These are phyloP conservation scores for Ifrita kowaldi DNA, from an alignment of 2,113 vertebrate genomes.

Conservation along the genomic window DNA sequence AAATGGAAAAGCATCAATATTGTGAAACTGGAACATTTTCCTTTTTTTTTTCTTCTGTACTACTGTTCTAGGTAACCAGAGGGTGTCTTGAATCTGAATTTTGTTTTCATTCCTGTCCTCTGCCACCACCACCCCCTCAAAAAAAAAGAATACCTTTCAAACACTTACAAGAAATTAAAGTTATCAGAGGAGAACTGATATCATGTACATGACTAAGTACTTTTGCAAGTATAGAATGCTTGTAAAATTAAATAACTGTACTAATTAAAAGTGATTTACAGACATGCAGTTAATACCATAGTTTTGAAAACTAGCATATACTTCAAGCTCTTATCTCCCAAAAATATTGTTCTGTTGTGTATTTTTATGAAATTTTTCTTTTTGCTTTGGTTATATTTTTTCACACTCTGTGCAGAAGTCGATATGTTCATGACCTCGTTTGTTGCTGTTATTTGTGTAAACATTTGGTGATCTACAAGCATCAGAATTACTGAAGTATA, in stretches of 20 bases:
- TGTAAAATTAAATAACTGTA: neutral
- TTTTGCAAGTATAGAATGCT: neutral
- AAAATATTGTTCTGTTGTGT: neutral
- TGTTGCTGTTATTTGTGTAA: neutral
- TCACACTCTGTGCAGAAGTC: neutral
- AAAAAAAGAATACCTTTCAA: neutral
- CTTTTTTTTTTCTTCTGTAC: neutral
- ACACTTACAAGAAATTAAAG: neutral
- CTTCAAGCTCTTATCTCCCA: neutral
- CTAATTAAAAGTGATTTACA: neutral
- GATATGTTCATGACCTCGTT: neutral
- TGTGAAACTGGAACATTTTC: neutral
- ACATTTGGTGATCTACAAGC: neutral
- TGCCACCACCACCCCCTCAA: rapidly evolving
- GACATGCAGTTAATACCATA: neutral
- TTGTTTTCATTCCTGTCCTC: neutral
- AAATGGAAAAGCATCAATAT: neutral
- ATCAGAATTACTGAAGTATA: neutral
- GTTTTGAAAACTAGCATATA: neutral
- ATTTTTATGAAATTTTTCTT: neutral
- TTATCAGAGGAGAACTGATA: neutral
- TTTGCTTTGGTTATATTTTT: neutral
- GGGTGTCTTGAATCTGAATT: neutral
- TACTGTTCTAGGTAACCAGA: neutral
- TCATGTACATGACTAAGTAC: too few species aligned